Base-by-base conservation (phyloP, 2,888 invertebrate genomes). In the Conops quadrifasciatus region DNA sequence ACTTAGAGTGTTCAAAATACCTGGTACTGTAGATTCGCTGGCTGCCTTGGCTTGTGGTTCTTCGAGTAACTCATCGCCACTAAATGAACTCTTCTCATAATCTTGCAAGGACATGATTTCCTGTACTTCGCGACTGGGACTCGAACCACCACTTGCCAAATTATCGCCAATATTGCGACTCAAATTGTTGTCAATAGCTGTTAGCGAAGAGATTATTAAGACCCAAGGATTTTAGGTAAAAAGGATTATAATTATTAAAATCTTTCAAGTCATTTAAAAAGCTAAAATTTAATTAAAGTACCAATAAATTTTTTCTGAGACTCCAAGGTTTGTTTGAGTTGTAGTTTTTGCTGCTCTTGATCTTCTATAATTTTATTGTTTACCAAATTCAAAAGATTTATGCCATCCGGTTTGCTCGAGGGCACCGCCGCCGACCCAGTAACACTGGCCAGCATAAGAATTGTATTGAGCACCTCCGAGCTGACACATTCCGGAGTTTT, bases 41-140 rank as follows among this genome's bases (percentile, higher is more conserved):
- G 45, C 47, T 7, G 45, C 24, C 5, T 73, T 73, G 16, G 70
- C 47, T 58, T 73, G 49, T 1, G 64, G 67, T 58, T 77, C 75
- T 49, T 77, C 77, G 1, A 74, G 65, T 21, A 74, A 68, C 45
- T 81, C 79, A 69, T 84, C 83, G 19, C 78, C 79, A 51, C 79
- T 79, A 62, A 71, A 79, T 0, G 78, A 77, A 66, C 65, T 77
- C 64, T 78, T 79, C 30, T 79, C 80, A 59, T 77, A 79, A n/a
- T 89, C 89, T 76, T 90, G 91, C 58, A 92, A 88, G 5, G 92
- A 91, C 83, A 96, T 88, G 77, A 96, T 96, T 87, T 95, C 93
- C 82, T 94, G 92, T 26, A 96, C 96, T 87, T 96, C 96, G 26
- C 94, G 88, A 79, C 95, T 95, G 5, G 96, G 95, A 83, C 94